These are phyloP conservation scores for Netelia inedita DNA, from an alignment of 2,888 invertebrate species.

Conservation along the genomic window DNA sequence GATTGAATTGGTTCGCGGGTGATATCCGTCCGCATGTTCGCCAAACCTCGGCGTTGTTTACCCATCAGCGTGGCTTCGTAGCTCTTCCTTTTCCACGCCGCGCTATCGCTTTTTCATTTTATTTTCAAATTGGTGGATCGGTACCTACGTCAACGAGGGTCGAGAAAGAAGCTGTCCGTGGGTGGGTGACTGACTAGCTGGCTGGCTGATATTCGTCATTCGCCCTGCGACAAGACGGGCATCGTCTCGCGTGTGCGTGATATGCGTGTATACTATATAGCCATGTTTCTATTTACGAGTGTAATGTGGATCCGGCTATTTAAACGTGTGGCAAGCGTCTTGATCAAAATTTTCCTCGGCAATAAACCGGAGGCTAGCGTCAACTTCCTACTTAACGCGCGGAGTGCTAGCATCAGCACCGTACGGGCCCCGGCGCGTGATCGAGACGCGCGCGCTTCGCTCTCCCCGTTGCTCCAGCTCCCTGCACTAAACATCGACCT, in stretches of 20 bases:
- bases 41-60: conserved; percentile 46
- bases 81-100: conserved; percentile 15
- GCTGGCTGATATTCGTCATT: too few species aligned
- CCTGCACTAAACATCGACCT: background rate
- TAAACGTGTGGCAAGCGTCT: conserved; percentile 77
- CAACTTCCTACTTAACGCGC: conserved; percentile 81
- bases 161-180: conserved; percentile 61
- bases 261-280: conserved; percentile 65
- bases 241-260: conserved; percentile 52
- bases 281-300: conserved; percentile 53
- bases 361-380: conserved; percentile 76
- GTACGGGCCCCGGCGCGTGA: conserved; percentile 14
- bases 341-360: conserved; percentile 79
- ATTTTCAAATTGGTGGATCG: too few species aligned
- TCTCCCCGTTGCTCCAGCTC: background rate
- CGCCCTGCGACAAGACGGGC: background rate
- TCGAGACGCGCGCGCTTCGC: conserved; percentile 53
- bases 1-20: conserved; percentile 59
- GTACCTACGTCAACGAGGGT: background rate
- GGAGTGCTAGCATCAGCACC: conserved; percentile 69
- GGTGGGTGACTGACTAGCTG: conserved; percentile 66
- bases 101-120: background rate
- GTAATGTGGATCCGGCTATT: conserved; percentile 70
- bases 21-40: conserved; percentile 14
- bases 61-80: conserved; percentile 25